Evolutionary conservation across 2,888 invertebrate species (phyloP).

Genomic region (Erebia aethiops): DNA sequence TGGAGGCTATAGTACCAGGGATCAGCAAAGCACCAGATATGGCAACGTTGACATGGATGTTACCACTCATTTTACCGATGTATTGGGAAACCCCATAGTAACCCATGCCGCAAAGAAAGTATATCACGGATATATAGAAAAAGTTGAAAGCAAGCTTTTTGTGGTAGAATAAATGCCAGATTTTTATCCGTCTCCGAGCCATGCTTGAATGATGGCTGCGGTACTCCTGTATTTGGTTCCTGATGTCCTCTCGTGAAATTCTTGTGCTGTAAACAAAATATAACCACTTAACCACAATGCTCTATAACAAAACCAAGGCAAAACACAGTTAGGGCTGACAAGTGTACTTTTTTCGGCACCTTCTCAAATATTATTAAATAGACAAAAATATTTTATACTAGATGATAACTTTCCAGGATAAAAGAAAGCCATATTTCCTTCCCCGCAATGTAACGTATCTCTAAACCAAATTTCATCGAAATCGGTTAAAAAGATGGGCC

Average conservation of each 20-base stretch:
- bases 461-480: too few species aligned
- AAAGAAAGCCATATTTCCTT: too few species aligned
- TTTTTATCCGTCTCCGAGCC: constrained; percentile 48
- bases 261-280: constrained; percentile 54
- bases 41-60: constrained; percentile 90
- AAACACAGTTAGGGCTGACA: too few species aligned
- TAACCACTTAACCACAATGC: neutral
- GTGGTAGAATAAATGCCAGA: constrained; percentile 64
- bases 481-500: too few species aligned
- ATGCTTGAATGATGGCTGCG: constrained; percentile 37
- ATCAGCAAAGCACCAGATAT: constrained; percentile 86
- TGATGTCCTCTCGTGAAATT: constrained; percentile 49
- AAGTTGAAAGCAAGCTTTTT: constrained; percentile 84
- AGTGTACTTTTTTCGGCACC: too few species aligned
- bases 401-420: too few species aligned
- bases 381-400: too few species aligned
- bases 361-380: too few species aligned
- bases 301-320: too few species aligned
- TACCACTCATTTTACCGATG: constrained; percentile 88
- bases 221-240: constrained; percentile 56
- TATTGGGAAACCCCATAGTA: constrained; percentile 93
- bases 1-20: constrained; percentile 83
- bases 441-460: too few species aligned
- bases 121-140: constrained; percentile 86
- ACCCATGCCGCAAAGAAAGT: constrained; percentile 91